Conservation (phyloP, 2,888 invertebrate species). For the Bugulina stolonifera region DNA sequence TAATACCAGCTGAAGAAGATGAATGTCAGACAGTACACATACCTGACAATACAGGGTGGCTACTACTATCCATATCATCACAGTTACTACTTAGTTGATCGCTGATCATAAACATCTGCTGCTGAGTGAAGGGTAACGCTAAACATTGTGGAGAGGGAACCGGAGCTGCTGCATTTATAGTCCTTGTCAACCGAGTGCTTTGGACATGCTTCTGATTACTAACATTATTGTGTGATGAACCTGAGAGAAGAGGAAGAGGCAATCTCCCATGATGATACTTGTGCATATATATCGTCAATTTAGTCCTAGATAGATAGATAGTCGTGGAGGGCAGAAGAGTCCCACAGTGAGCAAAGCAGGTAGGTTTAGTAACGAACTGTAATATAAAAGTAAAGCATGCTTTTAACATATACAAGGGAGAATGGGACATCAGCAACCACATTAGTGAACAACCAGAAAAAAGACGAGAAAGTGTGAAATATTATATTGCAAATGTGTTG, state of each 20-base stretch:
- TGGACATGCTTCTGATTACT: too few species aligned
- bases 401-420: too few species aligned
- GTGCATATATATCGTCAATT: too few species aligned
- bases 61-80: not conserved
- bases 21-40: not conserved
- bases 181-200: too few species aligned
- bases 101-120: constrained; percentile 11
- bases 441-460: too few species aligned
- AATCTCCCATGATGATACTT: not conserved
- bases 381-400: not conserved
- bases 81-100: not conserved
- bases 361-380: not conserved
- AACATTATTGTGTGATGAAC: not conserved
- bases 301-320: too few species aligned
- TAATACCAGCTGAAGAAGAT: not conserved
- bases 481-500: too few species aligned
- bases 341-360: not conserved
- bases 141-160: too few species aligned
- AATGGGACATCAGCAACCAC: too few species aligned
- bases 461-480: too few species aligned
- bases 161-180: too few species aligned
- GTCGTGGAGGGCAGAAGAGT: not conserved
- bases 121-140: constrained; percentile 1
- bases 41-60: not conserved
- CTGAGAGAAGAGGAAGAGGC: not conserved